Evolutionary conservation across 1,140 invertebrate genomes (phyloP), one percentile per base, ranked within the genome.

Genomic region (Paralvinella palmiformis): DNA sequence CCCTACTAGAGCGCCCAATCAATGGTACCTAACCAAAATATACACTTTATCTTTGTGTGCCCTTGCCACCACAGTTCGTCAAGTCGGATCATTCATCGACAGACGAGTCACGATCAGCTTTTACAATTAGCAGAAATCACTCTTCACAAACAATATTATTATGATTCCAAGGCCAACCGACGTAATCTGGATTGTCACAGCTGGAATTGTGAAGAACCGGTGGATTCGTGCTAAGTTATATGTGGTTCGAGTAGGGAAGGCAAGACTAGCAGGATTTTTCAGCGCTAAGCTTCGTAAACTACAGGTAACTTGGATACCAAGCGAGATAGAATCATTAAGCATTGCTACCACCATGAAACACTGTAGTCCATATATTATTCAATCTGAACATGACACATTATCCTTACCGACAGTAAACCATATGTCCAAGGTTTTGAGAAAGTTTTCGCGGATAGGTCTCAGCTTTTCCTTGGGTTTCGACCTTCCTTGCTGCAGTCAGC

Each of bases 321-420:
- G 68, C 59, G 68, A 69, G 37, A 45, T 71, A 27, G 68, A 67
- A 33, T 67, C 68, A 3, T 56, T 70, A 27, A 44, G 37, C 4
- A 71, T 71, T 27, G 62, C 61, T 31, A 62, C 59, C n/a, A 31
- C 70, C 7, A 64, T 64, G 3, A n/a, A 69, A 57, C 65, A 69
- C 52, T 68, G 61, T 61, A 65, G 62, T 44, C 61, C 69, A 20
- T 66, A 50, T 29, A 66, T 70, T 17, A 63, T 69, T 15, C 67
- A 71, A 27, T 68, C 63, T 2, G 33, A 48, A n/a, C 37, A 59
- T 24, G 2, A 50, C 41, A 41, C 64, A 0, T 63, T 50, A 27
- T 69, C 4, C 45, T 69, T 3, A 69, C 68, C 13, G 65, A 71
- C 24, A 71, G 67, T 55, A 65, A 68, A 53, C 68, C 70, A 31